phyloP scores from a whole-genome alignment of 2,797 vertebrate species.

The Pampus argenteus region DNA sequence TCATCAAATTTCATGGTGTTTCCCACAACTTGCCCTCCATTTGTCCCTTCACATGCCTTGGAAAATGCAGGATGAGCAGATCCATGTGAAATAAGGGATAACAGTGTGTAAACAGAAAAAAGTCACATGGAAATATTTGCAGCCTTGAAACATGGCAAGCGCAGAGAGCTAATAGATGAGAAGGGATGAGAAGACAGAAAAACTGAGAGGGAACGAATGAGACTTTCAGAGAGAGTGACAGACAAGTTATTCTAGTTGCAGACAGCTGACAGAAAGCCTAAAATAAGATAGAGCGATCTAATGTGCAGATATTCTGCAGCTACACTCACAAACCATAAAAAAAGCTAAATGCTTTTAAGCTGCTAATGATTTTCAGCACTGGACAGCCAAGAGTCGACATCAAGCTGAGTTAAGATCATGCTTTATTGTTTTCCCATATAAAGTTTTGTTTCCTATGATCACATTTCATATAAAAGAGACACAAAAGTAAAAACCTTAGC shows the following conservation, averaged over 20 bases:
- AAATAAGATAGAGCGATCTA: slow-evolving; percentile 78
- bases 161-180: slow-evolving; percentile 46
- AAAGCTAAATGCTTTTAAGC: slow-evolving; percentile 42
- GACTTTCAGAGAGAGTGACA: slow-evolving; percentile 52
- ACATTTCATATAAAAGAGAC: slow-evolving; percentile 80
- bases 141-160: not conserved
- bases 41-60: slow-evolving; percentile 15
- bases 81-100: slow-evolving; percentile 29
- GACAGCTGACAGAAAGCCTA: slow-evolving; percentile 81
- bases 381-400: slow-evolving; percentile 25
- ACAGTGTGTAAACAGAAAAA: slow-evolving; percentile 6
- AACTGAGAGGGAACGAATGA: slow-evolving; percentile 35
- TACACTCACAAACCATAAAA: slow-evolving; percentile 76
- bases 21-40: slow-evolving; percentile 3
- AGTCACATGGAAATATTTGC: slow-evolving; percentile 25
- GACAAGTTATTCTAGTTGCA: slow-evolving; percentile 84
- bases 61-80: slow-evolving; percentile 38
- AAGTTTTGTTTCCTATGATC: slow-evolving; percentile 65
- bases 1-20: not conserved
- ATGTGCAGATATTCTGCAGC: slow-evolving; percentile 67
- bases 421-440: slow-evolving; percentile 80
- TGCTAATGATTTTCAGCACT: slow-evolving; percentile 40
- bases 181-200: slow-evolving; percentile 54
- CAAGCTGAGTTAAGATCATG: slow-evolving; percentile 56
- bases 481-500: slow-evolving; percentile 72